Base-by-base conservation (phyloP, 92 coral and sea anemone species). In the Epizoanthus rinbou region DNA sequence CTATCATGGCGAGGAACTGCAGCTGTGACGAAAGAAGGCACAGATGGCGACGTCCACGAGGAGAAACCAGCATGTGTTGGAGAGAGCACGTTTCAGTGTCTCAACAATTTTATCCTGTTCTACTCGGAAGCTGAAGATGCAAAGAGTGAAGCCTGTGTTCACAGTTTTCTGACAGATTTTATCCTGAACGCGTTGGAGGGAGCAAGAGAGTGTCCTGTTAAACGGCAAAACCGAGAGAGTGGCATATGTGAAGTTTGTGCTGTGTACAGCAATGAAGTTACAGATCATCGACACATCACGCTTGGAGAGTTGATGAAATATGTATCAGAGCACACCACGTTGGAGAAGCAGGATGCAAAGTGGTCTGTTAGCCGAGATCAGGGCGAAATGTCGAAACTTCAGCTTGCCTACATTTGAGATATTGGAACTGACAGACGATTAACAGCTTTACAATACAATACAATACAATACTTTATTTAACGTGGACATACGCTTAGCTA, bases 371-470 rank as follows among this genome's bases (percentile, higher is more conserved):
- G 72, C 33, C 33, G 39, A 66, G 72, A 33, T 33, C 8, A 16
- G 10, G 72, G 72, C 8, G 72, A 66, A 31, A 66, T 66, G 72
- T 37, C 72, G 43, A 66, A 66, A 66, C 72, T 66, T 66, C 72
- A 66, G 72, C 22, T 66, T 39, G 72, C 72, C 0, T 66, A 66
- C 47, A 66, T 66, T n/a, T 66, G 72, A 66, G 21, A 66, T 17
- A 37, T 65, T 23, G n/a, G 28, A 25, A 3, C 3, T 18, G 21
- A 28, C 8, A 28, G 39, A 9, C 24, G 16, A 6, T 24, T 21
- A 21, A n/a, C 24, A 5, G 21, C n/a, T n/a, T n/a, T n/a, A n/a
- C n/a, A n/a, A n/a, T n/a, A n/a, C n/a, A n/a, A n/a, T n/a, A n/a
- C n/a, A n/a, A n/a, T n/a, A n/a, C n/a, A n/a, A n/a, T n/a, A n/a